These are phyloP conservation scores for Grapholita molesta DNA, from an alignment of 1,140 invertebrate species.

Conservation along the genomic window DNA sequence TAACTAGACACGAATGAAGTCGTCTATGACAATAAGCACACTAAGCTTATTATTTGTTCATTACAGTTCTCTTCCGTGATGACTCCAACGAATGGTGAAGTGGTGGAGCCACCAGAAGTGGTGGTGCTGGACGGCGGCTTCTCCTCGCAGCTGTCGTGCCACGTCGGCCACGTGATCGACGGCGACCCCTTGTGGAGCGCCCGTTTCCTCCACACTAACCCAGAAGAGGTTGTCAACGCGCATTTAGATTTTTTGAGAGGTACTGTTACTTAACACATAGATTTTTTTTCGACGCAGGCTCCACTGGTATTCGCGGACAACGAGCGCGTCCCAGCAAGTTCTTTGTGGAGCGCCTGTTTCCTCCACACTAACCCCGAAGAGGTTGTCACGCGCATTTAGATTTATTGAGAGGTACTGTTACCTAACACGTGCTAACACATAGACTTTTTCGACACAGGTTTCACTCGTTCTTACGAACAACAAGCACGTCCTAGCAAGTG, in stretches of 20 bases:
- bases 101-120: conserved; percentile 59
- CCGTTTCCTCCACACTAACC: conserved; percentile 84
- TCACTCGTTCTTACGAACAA: no score
- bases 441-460: no score
- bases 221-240: conserved; percentile 84
- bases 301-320: no score
- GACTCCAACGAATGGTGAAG: conserved; percentile 55
- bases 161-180: conserved; percentile 83
- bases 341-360: conserved; percentile 90
- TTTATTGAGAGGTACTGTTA: conserved; percentile 82
- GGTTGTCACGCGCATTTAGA: conserved; percentile 87
- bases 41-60: neutral
- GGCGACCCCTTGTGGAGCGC: conserved; percentile 91
- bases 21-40: neutral
- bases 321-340: no score
- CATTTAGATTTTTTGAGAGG: conserved; percentile 87
- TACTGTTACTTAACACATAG: no score
- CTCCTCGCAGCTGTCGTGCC: conserved; percentile 85
- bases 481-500: no score
- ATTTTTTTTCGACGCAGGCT: no score
- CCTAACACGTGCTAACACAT: no score
- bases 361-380: conserved; percentile 84
- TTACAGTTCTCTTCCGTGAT: conserved; percentile 29
- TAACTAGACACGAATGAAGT: no score
- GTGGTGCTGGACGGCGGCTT: conserved; percentile 88